Evolutionary conservation across 2,888 invertebrate genomes (phyloP), one percentile per base, ranked within the genome.

Genomic region (Lasioglossum pauxillum): DNA sequence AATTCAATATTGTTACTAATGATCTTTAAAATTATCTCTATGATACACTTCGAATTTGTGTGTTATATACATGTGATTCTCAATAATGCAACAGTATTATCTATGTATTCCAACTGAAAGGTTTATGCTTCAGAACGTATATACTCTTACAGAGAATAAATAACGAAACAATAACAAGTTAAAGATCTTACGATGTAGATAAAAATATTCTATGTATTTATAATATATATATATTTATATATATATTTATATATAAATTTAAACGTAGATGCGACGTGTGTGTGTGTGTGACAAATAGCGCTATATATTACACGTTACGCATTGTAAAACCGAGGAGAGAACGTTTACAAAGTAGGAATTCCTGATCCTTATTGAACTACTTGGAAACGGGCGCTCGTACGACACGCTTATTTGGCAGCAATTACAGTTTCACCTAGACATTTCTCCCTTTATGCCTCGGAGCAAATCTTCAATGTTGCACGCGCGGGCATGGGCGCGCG

Each of bases 401-500:
- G 78, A 82, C 19, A 35, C 79, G 81, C 80, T 87, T 86, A 91
- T 91, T 91, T 87, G 90, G 86, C 88, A 91, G 89, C 89, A 76
- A 79, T 82, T 69, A 74, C 75, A 79, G 82, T 90, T 57, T 84
- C 49, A 75, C 82, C 69, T 79, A 86, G 83, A 80, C 76, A 85
- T 91, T 91, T 90, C 89, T 91, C 90, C 91, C 82, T 90, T 90
- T 86, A 88, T 88, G 91, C 82, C 90, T 80, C 73, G 73, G 84
- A 85, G 87, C 89, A 83, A 91, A 90, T 89, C 78, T 83, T 83
- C 88, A 84, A 89, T 81, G 81, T 90, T 88, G 87, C 83, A 75
- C 82, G 75, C 85, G 35, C 35, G 35, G 35, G 87, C 83, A 75
- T 80, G 75, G 84, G 86, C 85, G 80, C 89, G 84, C 88, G 60